These are phyloP conservation scores for Siderastrea siderea DNA, from an alignment of 92 coral and sea anemone species.

Conservation along the genomic window DNA sequence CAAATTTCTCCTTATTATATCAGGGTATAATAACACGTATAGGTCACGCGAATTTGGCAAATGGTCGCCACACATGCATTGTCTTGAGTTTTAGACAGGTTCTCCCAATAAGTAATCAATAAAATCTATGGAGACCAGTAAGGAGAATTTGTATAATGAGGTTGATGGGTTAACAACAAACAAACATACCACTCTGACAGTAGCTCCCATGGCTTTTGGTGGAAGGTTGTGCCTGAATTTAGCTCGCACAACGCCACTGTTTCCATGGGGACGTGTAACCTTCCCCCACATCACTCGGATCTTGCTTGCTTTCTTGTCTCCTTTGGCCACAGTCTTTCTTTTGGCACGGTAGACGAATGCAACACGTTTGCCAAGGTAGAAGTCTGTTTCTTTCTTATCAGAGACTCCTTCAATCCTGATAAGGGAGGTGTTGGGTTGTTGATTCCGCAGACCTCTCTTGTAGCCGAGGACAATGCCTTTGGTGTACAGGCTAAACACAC, in stretches of 20 bases:
- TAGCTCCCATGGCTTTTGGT: conserved; percentile 96
- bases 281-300: conserved; percentile 98
- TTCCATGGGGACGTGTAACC: conserved; percentile 95
- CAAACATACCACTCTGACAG: conserved; percentile 95
- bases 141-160: too few relatives aligned
- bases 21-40: too few relatives aligned
- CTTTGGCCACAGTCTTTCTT: conserved; percentile 90
- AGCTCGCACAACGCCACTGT: conserved; percentile 99
- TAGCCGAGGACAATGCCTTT: conserved; percentile 99
- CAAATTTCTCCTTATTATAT: too few relatives aligned
- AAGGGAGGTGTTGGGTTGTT: conserved; percentile 97
- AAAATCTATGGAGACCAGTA: too few relatives aligned
- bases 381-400: conserved; percentile 85
- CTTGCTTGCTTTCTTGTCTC: conserved; percentile 89
- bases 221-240: conserved; percentile 97
- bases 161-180: not conserved
- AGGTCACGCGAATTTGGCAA: too few relatives aligned
- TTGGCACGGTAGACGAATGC: conserved; percentile 98
- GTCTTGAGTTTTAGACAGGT: too few relatives aligned
- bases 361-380: conserved; percentile 97
- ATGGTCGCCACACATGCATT: too few relatives aligned
- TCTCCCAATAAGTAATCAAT: too few relatives aligned
- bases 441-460: conserved; percentile 95
- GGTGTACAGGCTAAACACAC: conserved; percentile 81
- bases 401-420: conserved; percentile 94